Conservation (phyloP, 2,888 invertebrate species). For the Serripes groenlandicus region DNA sequence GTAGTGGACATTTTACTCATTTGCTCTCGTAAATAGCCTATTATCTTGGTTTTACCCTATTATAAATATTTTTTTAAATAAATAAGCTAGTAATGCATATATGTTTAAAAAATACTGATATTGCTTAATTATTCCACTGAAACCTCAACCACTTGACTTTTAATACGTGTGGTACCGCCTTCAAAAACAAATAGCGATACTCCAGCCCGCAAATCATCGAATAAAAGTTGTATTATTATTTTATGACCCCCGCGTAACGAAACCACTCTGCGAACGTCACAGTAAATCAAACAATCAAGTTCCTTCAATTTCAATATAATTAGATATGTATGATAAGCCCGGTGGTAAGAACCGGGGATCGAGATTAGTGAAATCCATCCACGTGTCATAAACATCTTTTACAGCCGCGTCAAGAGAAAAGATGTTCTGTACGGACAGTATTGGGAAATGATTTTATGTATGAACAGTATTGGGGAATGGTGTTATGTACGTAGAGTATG, state of each 20-base stretch:
- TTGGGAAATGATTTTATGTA: no score
- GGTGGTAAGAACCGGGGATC: not conserved
- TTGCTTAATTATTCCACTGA: not conserved
- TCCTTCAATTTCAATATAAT: conserved; percentile 7
- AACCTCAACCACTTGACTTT: not conserved
- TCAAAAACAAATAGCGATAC: not conserved
- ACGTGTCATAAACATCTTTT: not conserved
- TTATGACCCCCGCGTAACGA: not conserved
- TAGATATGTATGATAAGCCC: not conserved
- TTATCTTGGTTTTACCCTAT: no score
- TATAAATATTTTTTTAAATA: not conserved
- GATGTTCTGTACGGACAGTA: no score
- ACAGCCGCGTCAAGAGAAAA: no score
- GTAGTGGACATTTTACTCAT: no score
- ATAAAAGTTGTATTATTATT: not conserved
- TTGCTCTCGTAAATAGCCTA: no score
- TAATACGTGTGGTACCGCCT: no score
- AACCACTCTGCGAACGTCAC: conserved; percentile 4
- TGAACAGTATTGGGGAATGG: no score
- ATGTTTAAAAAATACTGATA: not conserved
- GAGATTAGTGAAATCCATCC: not conserved
- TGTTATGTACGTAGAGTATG: no score
- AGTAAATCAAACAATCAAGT: conserved; percentile 20
- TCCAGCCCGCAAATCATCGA: conserved; percentile 1
- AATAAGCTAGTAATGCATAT: not conserved